Evolutionary conservation across 2,888 invertebrate species (phyloP).

Genomic region (Malachius bipustulatus): DNA sequence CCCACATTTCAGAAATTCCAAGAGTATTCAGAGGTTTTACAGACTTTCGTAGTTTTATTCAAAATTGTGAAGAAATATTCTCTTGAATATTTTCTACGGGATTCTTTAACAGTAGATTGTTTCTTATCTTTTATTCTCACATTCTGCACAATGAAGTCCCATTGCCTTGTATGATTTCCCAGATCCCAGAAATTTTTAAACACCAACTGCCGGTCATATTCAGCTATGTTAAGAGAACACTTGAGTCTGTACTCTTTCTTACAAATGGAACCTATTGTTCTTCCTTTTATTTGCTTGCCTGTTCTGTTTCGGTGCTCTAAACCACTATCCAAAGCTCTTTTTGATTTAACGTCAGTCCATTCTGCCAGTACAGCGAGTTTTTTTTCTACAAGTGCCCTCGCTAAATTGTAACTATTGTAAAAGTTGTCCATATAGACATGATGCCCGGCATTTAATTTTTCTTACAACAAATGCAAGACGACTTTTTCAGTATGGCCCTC

Average conservation of each 20-base stretch:
- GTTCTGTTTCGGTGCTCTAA: neutral
- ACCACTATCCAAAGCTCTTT: neutral
- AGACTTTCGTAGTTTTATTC: too few species aligned
- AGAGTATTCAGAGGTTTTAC: too few species aligned
- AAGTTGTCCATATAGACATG: too few species aligned
- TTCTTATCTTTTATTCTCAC: neutral
- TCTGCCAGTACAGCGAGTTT: too few species aligned
- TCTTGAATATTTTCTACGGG: neutral
- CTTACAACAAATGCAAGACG: too few species aligned
- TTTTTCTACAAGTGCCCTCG: too few species aligned
- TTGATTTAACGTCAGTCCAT: neutral
- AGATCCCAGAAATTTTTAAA: slow-evolving; percentile 1
- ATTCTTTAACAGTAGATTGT: neutral
- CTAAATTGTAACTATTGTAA: too few species aligned
- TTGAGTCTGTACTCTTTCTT: slow-evolving; percentile 1
- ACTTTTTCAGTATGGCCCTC: too few species aligned
- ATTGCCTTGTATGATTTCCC: slow-evolving; percentile 1
- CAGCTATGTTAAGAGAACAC: neutral
- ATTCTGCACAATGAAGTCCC: slow-evolving; percentile 2
- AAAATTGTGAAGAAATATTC: neutral
- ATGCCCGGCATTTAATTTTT: too few species aligned
- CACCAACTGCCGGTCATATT: neutral
- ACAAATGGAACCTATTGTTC: neutral
- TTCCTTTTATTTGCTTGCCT: neutral
- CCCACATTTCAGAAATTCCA: too few species aligned